phyloP scores from a whole-genome alignment of 1,140 invertebrate genomes.

The Leptinotarsa texana region DNA sequence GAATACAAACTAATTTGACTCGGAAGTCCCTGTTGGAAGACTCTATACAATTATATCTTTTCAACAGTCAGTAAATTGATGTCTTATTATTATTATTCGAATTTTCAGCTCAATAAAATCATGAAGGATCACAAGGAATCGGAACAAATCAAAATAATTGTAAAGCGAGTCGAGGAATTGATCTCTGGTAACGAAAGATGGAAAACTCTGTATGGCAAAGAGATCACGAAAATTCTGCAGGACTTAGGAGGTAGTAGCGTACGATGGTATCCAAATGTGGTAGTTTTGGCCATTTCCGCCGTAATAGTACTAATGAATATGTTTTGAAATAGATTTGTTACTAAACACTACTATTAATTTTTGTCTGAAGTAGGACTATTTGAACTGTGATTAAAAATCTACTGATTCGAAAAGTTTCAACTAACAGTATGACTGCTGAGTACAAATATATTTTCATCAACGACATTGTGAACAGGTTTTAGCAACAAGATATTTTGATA shows the following conservation, averaged over 20 bases:
- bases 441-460: no score
- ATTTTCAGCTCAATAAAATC: conserved; percentile 15
- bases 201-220: background rate
- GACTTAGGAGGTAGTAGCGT: background rate
- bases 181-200: background rate
- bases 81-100: background rate
- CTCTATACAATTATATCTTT: background rate
- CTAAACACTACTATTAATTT: no score
- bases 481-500: no score
- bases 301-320: background rate
- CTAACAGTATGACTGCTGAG: no score
- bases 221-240: background rate
- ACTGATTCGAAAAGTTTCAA: no score
- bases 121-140: conserved; percentile 1
- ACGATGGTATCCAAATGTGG: background rate
- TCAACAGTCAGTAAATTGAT: background rate
- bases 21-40: no score
- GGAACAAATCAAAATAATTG: background rate
- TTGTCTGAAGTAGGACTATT: no score
- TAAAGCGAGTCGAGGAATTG: background rate
- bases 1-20: no score
- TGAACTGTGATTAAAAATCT: no score
- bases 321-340: no score
- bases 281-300: background rate
- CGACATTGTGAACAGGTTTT: no score